These are phyloP conservation scores for Patella vulgata DNA, from an alignment of 1,140 invertebrate species.

Conservation along the genomic window DNA sequence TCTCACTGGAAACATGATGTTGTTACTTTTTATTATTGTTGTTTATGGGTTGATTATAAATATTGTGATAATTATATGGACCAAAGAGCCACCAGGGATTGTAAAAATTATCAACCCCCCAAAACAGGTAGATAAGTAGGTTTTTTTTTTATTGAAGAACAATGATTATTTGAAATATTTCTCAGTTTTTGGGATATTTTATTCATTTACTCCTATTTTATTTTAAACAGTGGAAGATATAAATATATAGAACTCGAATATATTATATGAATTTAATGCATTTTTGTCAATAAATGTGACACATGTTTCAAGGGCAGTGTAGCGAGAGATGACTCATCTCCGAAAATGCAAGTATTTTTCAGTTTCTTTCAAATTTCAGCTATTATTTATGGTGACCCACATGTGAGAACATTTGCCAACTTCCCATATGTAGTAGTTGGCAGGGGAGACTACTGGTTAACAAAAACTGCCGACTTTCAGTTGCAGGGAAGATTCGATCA, in stretches of 20 bases:
- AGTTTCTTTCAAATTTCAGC: conserved; percentile 68
- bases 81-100: conserved; percentile 91
- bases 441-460: conserved; percentile 91
- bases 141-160: no score
- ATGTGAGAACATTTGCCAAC: conserved; percentile 92
- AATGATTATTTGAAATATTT: no score
- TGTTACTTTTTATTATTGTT: conserved; percentile 93
- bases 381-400: conserved; percentile 92
- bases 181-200: no score
- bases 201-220: no score
- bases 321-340: no score
- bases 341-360: no score
- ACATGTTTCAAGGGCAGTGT: no score
- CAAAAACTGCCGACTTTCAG: conserved; percentile 54
- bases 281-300: no score
- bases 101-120: conserved; percentile 92
- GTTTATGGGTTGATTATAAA: conserved; percentile 91
- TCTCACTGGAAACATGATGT: conserved; percentile 96
- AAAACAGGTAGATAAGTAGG: conserved; percentile 77
- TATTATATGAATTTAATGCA: no score
- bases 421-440: conserved; percentile 93
- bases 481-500: conserved; percentile 47
- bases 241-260: no score
- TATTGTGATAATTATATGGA: conserved; percentile 96
- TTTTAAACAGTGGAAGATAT: no score